These are phyloP conservation scores for Notiomystis cincta DNA, from an alignment of 2,113 vertebrate species.

Conservation along the genomic window DNA sequence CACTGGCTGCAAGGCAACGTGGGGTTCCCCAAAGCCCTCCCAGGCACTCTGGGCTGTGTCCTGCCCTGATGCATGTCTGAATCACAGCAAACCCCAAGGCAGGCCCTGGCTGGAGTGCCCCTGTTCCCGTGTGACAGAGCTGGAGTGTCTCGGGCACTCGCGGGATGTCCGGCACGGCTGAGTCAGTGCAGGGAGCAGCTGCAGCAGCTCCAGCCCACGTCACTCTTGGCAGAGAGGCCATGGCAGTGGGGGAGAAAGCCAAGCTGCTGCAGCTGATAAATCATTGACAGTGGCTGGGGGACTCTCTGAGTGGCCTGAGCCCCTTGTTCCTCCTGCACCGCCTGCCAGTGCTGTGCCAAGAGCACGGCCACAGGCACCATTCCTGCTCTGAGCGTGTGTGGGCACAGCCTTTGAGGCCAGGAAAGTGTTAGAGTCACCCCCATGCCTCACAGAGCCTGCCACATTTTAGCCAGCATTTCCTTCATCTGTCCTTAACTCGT, in stretches of 20 bases:
- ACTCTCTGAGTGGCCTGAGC: neutral
- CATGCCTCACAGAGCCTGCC: neutral
- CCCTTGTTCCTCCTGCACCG: fast-evolving
- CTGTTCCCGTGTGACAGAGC: neutral
- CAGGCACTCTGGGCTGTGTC: fast-evolving
- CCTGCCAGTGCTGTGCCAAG: fast-evolving
- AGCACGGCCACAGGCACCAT: neutral
- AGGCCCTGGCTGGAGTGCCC: neutral
- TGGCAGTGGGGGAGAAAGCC: neutral
- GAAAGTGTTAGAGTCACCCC: neutral
- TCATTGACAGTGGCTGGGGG: neutral
- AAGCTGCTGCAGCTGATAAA: neutral
- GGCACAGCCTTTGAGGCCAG: neutral
- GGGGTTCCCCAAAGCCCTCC: neutral
- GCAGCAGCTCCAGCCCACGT: neutral
- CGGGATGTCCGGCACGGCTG: fast-evolving
- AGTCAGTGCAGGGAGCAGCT: neutral
- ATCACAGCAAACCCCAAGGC: neutral
- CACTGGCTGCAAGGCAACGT: neutral
- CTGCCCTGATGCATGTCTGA: neutral
- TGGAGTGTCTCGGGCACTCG: fast-evolving
- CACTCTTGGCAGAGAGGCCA: neutral
- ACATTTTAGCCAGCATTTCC: neutral
- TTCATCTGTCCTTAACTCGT: neutral
- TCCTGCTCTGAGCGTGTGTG: neutral